Evolutionary conservation across 1,140 invertebrate genomes (phyloP), one percentile per base, ranked within the genome.

Genomic region (Battus philenor): DNA sequence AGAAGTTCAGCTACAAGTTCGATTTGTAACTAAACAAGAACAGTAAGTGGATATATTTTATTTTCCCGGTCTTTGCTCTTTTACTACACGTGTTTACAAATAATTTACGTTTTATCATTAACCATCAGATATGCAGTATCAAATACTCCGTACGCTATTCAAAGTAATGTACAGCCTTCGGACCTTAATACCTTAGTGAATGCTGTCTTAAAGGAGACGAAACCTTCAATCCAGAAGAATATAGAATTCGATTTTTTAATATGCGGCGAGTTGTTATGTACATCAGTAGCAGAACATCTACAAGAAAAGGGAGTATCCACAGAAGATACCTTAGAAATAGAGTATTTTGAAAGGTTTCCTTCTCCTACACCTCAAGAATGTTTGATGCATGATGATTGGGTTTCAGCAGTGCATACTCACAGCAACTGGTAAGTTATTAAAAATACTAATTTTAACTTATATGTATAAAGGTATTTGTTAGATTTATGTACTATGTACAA

Each of bases 341-440:
- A 98, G 86, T 98, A 98, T 87, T 82, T 98, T 20, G 93, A 96
- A 76, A 90, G 93, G 59, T 91, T 92, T 54, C 94, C 95, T 30
- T 91, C 96, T 1, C 97, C 97, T 0, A 90, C 94, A 67, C 97
- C 97, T 6, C 90, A 96, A 70, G 93, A 98, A 71, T 95, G 94
- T 67, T 86, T 98, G 34, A 89, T 96, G 62, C 96, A 98, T 76
- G 95, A 98, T 86, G 97, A 99, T 79, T 99, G 97, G 97, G 95
- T 99, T 6, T 93, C 93, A 33, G 92, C 94, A 22, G 91, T 97
- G 12, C 90, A 93, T 54, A 89, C 90, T 36, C 83, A 85, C 47
- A 89, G 90, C 13, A 91, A 93, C 86, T 97, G 94, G 93, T 92
- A 79, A 69, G 47, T 70, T n/a, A n/a, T n/a, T n/a, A n/a, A n/a